A percentile compares a stretch with the other conserved stretches of the same genome.
Conservation (phyloP, 2,888 invertebrate species). For the Hydrotaea diabolus region DNA sequence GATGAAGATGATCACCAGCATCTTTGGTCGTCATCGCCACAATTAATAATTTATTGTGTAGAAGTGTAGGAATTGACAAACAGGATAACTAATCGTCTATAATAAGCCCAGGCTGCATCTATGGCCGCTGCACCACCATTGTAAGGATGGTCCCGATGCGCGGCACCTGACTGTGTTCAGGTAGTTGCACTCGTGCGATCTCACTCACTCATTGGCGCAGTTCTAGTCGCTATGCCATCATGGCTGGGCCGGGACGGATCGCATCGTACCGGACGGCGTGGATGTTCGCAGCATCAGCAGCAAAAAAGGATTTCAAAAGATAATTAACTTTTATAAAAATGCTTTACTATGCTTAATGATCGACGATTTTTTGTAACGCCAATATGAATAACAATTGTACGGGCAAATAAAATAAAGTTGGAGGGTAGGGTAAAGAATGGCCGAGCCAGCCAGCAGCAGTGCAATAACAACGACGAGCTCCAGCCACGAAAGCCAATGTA, state of each 20-base stretch:
- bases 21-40: conserved; percentile 62
- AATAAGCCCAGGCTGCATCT: conserved; percentile 47
- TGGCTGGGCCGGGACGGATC: neutral
- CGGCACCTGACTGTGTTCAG: conserved; percentile 66
- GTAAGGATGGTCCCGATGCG: neutral
- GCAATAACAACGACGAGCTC: neutral
- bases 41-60: conserved; percentile 68
- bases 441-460: neutral
- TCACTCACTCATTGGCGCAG: conserved; percentile 1
- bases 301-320: conserved; percentile 60
- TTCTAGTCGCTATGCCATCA: neutral
- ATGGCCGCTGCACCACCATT: neutral
- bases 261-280: neutral
- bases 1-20: conserved; percentile 16
- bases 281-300: neutral
- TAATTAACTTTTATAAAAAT: conserved; percentile 68
- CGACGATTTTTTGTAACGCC: conserved; percentile 67
- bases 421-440: conserved; percentile 42
- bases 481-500: conserved; percentile 50
- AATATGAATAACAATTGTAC: conserved; percentile 67
- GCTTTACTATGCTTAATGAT: conserved; percentile 67
- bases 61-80: conserved; percentile 68
- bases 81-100: conserved; percentile 67
- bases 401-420: conserved; percentile 42
- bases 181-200: conserved; percentile 52